These are phyloP conservation scores for Seriola aureovittata DNA, from an alignment of 2,113 vertebrate genomes.

Conservation along the genomic window DNA sequence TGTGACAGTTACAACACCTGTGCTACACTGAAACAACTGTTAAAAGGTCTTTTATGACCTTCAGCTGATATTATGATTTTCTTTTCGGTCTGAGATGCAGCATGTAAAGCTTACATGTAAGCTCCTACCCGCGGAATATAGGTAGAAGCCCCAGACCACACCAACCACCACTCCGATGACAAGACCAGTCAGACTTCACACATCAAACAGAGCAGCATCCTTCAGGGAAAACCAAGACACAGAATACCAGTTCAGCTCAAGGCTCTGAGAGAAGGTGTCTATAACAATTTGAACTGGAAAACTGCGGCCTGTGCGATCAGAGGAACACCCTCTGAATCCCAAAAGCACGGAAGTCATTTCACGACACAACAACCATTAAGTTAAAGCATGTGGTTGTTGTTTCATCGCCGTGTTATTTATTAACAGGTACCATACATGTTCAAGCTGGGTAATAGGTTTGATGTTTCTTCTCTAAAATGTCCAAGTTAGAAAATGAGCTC, in stretches of 20 bases:
- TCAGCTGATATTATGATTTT: neutral
- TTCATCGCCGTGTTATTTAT: neutral
- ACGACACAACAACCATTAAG: neutral
- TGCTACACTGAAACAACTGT: neutral
- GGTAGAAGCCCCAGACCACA: slow-evolving; percentile 26
- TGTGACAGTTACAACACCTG: neutral
- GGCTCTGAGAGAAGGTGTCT: neutral
- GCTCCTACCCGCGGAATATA: neutral
- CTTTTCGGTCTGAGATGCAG: neutral
- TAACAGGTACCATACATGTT: neutral
- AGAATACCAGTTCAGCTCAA: neutral
- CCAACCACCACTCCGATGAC: neutral
- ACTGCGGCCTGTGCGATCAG: neutral
- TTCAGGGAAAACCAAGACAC: slow-evolving; percentile 4
- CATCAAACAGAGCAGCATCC: slow-evolving; percentile 43
- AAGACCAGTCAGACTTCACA: slow-evolving; percentile 10
- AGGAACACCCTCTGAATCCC: neutral
- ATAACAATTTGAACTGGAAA: too few species aligned
- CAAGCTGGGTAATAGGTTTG: neutral
- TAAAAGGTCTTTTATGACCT: neutral
- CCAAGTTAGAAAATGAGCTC: slow-evolving; percentile 46
- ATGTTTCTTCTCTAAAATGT: slow-evolving; percentile 30
- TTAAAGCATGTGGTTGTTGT: neutral
- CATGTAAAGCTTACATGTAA: neutral
- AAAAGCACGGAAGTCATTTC: neutral